phyloP scores from a whole-genome alignment of 1,140 invertebrate species.

The Drosophila prosaltans region DNA sequence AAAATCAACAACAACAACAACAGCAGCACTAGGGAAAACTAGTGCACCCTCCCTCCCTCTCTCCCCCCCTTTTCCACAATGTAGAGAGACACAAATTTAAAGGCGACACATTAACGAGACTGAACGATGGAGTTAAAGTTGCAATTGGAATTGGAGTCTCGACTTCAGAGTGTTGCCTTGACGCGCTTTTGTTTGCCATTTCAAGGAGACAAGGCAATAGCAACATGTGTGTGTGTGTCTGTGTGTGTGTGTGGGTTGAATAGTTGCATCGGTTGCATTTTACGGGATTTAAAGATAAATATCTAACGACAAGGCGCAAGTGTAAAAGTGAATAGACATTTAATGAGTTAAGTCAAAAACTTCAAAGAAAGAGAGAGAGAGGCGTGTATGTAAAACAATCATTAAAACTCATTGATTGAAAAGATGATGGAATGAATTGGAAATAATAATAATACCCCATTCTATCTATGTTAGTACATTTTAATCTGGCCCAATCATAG shows the following conservation, averaged over 20 bases:
- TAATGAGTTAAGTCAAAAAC: slow-evolving; percentile 16
- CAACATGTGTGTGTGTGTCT: neutral
- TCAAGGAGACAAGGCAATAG: slow-evolving; percentile 28
- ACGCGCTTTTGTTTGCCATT: slow-evolving; percentile 64
- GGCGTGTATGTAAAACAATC: neutral
- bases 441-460: neutral
- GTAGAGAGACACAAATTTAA: slow-evolving; percentile 54
- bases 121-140: slow-evolving; percentile 26
- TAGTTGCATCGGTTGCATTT: slow-evolving; percentile 9
- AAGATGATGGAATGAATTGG: neutral
- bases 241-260: slow-evolving; percentile 14
- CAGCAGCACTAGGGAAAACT: slow-evolving; percentile 52
- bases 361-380: neutral
- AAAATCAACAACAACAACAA: slow-evolving; percentile 10
- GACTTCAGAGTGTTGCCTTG: slow-evolving; percentile 49
- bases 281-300: slow-evolving; percentile 20
- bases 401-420: neutral
- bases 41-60: slow-evolving; percentile 26
- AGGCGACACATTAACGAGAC: slow-evolving; percentile 69
- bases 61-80: slow-evolving; percentile 27
- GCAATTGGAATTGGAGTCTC: slow-evolving; percentile 4
- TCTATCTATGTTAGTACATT: too few relatives aligned
- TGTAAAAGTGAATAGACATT: slow-evolving; percentile 18
- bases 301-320: slow-evolving; percentile 16
- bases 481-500: too few relatives aligned